A percentile compares a stretch with the other conserved stretches of the same genome.
Conservation (phyloP, 2,888 invertebrate genomes). For the Hydropsyche betteni region DNA sequence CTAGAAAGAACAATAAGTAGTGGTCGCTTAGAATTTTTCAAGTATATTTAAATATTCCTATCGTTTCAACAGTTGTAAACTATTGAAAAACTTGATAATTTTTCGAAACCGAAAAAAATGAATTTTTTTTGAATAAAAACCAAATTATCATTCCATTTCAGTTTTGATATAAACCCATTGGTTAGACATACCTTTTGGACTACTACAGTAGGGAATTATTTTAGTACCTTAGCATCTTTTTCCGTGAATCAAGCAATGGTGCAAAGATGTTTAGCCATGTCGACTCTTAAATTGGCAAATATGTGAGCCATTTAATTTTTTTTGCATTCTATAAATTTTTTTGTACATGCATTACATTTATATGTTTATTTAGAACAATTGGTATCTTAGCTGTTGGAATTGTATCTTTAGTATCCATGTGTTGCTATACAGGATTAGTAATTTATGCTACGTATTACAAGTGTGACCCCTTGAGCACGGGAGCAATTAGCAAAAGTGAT, state of each 20-base stretch:
- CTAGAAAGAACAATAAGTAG: conserved; percentile 69
- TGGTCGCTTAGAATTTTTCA: conserved; percentile 76
- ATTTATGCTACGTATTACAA: conserved; percentile 85
- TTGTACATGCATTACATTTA: neutral
- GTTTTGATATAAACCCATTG: conserved; percentile 79
- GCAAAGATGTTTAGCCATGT: conserved; percentile 82
- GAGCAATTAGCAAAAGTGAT: conserved; percentile 74
- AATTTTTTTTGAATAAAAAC: conserved; percentile 3
- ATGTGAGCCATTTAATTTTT: conserved; percentile 62
- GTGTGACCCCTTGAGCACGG: conserved; percentile 85
- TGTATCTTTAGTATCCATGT: conserved; percentile 75
- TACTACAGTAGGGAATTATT: conserved; percentile 78
- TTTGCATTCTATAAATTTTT: neutral
- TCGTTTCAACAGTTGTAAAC: neutral
- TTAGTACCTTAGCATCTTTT: conserved; percentile 82
- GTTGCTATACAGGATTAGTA: conserved; percentile 85
- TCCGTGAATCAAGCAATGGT: conserved; percentile 90
- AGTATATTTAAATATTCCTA: conserved; percentile 60
- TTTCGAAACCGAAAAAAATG: too few species aligned
- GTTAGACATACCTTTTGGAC: conserved; percentile 85
- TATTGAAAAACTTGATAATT: neutral
- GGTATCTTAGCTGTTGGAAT: conserved; percentile 82
- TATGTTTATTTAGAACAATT: conserved; percentile 69
- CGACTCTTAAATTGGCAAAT: conserved; percentile 75
- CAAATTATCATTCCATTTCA: conserved; percentile 57